Conservation (phyloP, 1,140 invertebrate genomes). For the Babylonia areolata region DNA sequence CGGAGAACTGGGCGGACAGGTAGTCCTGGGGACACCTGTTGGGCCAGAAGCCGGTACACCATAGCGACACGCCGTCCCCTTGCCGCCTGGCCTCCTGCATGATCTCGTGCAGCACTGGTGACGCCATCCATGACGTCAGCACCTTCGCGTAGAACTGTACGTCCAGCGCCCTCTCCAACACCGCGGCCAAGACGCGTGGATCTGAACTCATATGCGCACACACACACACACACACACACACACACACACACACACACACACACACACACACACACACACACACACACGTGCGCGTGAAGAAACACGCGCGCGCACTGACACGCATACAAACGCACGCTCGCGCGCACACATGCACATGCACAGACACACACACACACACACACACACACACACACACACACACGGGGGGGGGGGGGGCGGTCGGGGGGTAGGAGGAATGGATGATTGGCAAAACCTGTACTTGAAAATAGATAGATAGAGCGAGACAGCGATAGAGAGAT, state of each 20-base stretch:
- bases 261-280: constrained; percentile 3
- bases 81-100: background rate
- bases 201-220: background rate
- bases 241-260: background rate
- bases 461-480: too few relatives aligned
- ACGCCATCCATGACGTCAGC: constrained; percentile 11
- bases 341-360: background rate
- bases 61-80: background rate
- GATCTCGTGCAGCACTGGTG: background rate
- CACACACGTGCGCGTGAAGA: background rate
- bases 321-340: too few relatives aligned
- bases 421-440: too few relatives aligned
- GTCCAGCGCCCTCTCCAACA: background rate
- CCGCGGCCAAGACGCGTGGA: background rate
- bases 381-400: background rate
- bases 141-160: background rate
- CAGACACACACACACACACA: background rate
- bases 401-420: background rate
- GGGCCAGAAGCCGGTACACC: constrained; percentile 11
- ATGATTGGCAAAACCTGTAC: too few relatives aligned
- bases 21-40: background rate
- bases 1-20: background rate
- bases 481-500: too few relatives aligned
- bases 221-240: background rate
- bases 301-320: too few relatives aligned